Evolutionary conservation across 2,113 vertebrate genomes (phyloP).

Genomic region (Pandion haliaetus): DNA sequence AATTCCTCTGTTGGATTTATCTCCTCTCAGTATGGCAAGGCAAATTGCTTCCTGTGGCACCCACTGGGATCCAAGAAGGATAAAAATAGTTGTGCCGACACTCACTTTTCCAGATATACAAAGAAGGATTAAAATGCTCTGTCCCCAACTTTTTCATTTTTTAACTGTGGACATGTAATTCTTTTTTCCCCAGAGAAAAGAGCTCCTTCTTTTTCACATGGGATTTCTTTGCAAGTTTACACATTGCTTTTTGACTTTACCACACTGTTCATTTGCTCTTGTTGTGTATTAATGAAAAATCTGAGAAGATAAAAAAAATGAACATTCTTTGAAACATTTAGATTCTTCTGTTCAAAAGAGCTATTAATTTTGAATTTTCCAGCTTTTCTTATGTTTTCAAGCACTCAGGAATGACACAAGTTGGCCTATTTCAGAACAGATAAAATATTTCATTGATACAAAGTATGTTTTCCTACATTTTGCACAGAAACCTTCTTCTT

Average conservation of each 20-base stretch:
- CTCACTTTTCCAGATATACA: neutral
- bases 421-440: neutral
- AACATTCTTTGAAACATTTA: neutral
- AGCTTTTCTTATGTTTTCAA: neutral
- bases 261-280: neutral
- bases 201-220: neutral
- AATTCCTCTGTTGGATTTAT: neutral
- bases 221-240: conserved; percentile 26
- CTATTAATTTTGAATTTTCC: neutral
- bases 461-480: neutral
- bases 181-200: neutral
- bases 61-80: neutral
- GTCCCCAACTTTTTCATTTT: neutral
- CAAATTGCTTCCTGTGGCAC: neutral
- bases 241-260: neutral
- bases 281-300: neutral
- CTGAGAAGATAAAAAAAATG: conserved; percentile 1
- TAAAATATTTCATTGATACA: neutral
- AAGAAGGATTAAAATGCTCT: neutral
- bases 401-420: conserved; percentile 13
- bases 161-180: neutral
- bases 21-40: neutral
- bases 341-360: neutral
- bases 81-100: neutral
- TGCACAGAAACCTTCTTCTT: neutral